Conservation (phyloP, 2,797 vertebrate genomes). For the Pelodytes ibericus region DNA sequence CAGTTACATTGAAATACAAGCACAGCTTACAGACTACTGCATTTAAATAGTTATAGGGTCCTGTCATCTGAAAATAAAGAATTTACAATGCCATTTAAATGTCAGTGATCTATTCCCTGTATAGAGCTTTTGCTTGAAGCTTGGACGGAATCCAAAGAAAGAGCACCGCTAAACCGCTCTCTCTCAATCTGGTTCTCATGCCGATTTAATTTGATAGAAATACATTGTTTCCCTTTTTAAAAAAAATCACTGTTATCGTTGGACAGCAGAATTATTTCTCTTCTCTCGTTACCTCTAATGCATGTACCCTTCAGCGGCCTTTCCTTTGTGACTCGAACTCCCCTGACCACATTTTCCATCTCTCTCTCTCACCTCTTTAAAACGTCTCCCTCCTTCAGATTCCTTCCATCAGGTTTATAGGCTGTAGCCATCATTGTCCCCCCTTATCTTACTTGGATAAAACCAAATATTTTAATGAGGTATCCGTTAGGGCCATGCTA, state of each 20-base stretch:
- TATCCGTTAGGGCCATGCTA: conserved; percentile 20
- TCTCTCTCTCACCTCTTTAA: conserved; percentile 51
- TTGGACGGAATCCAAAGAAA: conserved; percentile 41
- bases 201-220: conserved; percentile 47
- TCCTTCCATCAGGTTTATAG: conserved; percentile 26
- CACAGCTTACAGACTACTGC: conserved; percentile 53
- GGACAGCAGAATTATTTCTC: conserved; percentile 23
- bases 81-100: conserved; percentile 57
- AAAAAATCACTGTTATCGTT: conserved; percentile 35
- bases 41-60: conserved; percentile 41
- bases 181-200: conserved; percentile 19
- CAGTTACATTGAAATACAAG: conserved; percentile 56
- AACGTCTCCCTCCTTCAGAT: conserved; percentile 24
- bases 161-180: conserved; percentile 17
- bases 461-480: conserved; percentile 26
- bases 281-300: conserved; percentile 50
- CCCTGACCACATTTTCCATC: conserved; percentile 35
- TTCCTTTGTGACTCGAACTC: conserved; percentile 28
- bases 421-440: conserved; percentile 18
- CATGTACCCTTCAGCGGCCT: conserved; percentile 31
- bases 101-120: conserved; percentile 52
- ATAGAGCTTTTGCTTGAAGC: conserved; percentile 27
- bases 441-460: conserved; percentile 21
- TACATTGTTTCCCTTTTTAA: conserved; percentile 43
- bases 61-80: conserved; percentile 50